Evolutionary conservation across 2,888 invertebrate species (phyloP).

Genomic region (Agrochola circellaris): DNA sequence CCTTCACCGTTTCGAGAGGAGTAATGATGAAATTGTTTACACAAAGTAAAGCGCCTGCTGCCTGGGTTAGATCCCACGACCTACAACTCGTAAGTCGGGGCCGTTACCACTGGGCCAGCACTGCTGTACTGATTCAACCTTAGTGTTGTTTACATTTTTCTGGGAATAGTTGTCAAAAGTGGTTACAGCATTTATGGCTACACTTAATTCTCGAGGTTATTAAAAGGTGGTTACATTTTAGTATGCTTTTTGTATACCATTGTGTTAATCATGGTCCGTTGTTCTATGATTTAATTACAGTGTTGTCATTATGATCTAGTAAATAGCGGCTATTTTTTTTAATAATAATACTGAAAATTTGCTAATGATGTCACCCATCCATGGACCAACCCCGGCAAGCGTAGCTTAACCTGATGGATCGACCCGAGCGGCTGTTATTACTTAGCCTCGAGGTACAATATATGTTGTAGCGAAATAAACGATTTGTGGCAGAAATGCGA

Average conservation of each 20-base stretch:
- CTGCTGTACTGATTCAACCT: too few relatives aligned
- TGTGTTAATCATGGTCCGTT: neutral
- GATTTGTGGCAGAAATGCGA: constrained; percentile 3
- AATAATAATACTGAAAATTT: neutral
- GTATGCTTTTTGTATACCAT: neutral
- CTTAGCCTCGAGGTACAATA: neutral
- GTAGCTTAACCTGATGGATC: too few relatives aligned
- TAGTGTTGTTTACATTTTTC: neutral
- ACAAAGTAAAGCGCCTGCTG: too few relatives aligned
- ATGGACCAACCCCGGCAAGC: too few relatives aligned
- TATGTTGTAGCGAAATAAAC: constrained; percentile 16
- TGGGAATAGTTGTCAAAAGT: neutral
- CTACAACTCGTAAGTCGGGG: too few relatives aligned
- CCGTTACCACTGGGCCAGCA: too few relatives aligned
- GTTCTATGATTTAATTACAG: neutral
- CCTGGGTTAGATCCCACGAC: too few relatives aligned
- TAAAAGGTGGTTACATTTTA: neutral
- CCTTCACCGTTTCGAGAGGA: too few relatives aligned
- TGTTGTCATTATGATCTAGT: constrained; percentile 5
- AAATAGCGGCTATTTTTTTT: neutral
- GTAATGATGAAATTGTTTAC: too few relatives aligned
- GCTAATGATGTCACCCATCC: too few relatives aligned
- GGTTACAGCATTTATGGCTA: neutral
- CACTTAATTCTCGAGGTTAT: neutral
- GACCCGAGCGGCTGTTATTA: too few relatives aligned